Evolutionary conservation across 2,888 invertebrate genomes (phyloP).

Genomic region (Drosophila mettleri): DNA sequence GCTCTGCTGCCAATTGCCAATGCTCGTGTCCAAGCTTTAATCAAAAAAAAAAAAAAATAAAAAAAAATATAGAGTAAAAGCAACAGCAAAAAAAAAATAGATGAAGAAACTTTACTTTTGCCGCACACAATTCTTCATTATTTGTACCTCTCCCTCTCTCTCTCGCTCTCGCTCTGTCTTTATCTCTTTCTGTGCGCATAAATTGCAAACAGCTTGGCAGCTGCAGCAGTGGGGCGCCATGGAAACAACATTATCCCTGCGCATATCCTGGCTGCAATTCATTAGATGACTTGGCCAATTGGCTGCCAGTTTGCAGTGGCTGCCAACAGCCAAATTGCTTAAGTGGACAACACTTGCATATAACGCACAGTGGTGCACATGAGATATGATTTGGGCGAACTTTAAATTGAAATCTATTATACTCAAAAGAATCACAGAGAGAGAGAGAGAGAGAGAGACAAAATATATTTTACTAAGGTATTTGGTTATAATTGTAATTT

Average conservation of each 20-base stretch:
- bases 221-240: constrained; percentile 20
- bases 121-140: constrained; percentile 63
- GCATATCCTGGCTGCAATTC: constrained; percentile 58
- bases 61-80: neutral
- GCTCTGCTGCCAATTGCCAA: constrained; percentile 65
- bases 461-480: no score
- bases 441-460: no score
- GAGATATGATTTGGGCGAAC: accelerated
- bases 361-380: constrained; percentile 27
- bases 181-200: constrained; percentile 43
- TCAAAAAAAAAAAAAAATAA: neutral
- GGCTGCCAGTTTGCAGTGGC: constrained; percentile 55
- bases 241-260: constrained; percentile 53
- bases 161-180: constrained; percentile 6
- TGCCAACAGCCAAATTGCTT: constrained; percentile 37
- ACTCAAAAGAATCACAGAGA: no score
- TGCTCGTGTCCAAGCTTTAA: constrained; percentile 14
- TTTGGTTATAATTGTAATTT: no score
- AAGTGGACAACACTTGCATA: constrained; percentile 37
- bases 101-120: constrained; percentile 32
- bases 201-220: constrained; percentile 54
- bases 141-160: constrained; percentile 27
- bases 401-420: no score
- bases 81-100: no score
- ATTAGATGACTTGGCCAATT: constrained; percentile 74